Percentiles rank a stretch among this genome's conserved stretches.
Evolutionary conservation across 2,797 vertebrate genomes (phyloP).

Genomic region (Chaetodon trifasciatus): DNA sequence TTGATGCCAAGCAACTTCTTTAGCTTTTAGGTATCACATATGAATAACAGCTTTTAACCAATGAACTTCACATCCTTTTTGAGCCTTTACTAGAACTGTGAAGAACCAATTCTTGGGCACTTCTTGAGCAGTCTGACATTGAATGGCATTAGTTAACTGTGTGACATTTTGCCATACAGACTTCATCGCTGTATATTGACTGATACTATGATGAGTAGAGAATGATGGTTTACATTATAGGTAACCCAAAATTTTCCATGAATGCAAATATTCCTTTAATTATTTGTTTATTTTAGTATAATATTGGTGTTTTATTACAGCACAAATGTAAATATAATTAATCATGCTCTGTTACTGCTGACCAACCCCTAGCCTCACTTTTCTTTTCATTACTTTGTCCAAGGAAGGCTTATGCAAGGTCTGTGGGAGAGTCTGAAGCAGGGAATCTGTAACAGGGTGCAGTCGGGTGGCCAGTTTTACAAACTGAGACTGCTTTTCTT

Average conservation of each 20-base stretch:
- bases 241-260: background rate
- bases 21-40: background rate
- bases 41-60: background rate
- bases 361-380: conserved; percentile 3
- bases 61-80: background rate
- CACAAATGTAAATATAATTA: background rate
- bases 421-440: conserved; percentile 62
- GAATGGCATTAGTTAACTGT: too few species aligned
- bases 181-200: background rate
- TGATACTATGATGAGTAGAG: background rate
- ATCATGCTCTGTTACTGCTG: conserved; percentile 11
- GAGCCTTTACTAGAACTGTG: background rate
- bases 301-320: background rate
- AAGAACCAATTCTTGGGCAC: background rate
- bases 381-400: conserved; percentile 13
- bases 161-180: background rate
- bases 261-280: background rate
- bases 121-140: background rate
- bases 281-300: background rate
- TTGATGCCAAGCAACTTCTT: too few species aligned
- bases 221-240: background rate
- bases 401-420: conserved; percentile 56
- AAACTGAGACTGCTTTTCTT: conserved; percentile 84
- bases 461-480: conserved; percentile 77
- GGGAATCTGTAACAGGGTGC: conserved; percentile 34